These are phyloP conservation scores for Microctenopoma stevenorrisi DNA, from an alignment of 2,797 vertebrate genomes.

Conservation along the genomic window DNA sequence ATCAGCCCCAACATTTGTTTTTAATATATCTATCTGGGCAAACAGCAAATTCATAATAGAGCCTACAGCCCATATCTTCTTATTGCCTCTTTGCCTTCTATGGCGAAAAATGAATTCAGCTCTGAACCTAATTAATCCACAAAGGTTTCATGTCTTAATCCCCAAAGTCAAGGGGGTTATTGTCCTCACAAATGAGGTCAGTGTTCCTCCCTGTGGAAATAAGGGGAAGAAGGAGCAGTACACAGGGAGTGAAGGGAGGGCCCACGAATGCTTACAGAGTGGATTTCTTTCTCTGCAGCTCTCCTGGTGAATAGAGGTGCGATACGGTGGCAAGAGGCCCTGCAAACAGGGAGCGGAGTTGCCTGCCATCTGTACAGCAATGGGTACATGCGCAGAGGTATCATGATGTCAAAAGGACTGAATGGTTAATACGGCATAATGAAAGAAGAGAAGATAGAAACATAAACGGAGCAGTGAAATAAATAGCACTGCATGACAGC, in stretches of 20 bases:
- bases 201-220: conserved; percentile 87
- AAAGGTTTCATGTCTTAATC: conserved; percentile 92
- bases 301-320: conserved; percentile 66
- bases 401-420: conserved; percentile 35
- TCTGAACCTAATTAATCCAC: conserved; percentile 90
- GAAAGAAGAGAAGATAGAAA: conserved; percentile 41
- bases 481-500: conserved; percentile 53
- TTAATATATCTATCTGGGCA: conserved; percentile 70
- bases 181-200: conserved; percentile 91
- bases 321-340: conserved; percentile 65
- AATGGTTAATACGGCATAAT: conserved; percentile 43
- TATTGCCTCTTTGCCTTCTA: conserved; percentile 78
- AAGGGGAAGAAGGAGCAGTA: conserved; percentile 80
- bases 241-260: conserved; percentile 65
- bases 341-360: conserved; percentile 51
- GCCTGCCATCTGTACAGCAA: conserved; percentile 33
- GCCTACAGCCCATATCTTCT: conserved; percentile 69
- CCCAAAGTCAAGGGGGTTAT: conserved; percentile 91
- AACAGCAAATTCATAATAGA: conserved; percentile 75
- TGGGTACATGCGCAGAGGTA: conserved; percentile 21
- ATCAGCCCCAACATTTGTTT: conserved; percentile 63
- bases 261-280: conserved; percentile 52
- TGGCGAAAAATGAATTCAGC: conserved; percentile 86
- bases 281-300: conserved; percentile 57
- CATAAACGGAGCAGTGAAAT: conserved; percentile 51